Conservation (phyloP, 2,888 invertebrate species). For the Lasioglossum leucozonium region DNA sequence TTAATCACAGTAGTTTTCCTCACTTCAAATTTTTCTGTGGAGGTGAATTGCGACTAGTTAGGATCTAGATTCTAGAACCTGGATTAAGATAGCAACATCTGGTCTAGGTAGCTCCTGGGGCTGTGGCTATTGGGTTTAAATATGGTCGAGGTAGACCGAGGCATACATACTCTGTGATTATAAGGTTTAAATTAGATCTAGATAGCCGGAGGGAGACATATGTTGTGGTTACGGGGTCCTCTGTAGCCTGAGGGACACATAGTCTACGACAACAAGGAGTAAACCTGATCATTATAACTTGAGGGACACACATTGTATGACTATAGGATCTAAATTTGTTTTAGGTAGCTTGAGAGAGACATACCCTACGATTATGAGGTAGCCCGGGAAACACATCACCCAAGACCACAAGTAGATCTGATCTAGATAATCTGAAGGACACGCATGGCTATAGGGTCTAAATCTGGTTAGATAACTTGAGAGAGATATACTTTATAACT, state of each 20-base stretch:
- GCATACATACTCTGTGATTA: constrained; percentile 1
- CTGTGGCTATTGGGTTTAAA: not conserved
- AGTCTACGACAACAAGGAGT: constrained; percentile 2
- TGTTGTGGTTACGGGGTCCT: not conserved
- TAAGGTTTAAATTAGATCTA: not conserved
- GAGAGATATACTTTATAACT: not conserved
- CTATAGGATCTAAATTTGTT: not conserved
- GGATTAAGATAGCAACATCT: not conserved
- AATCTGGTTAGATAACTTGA: not conserved
- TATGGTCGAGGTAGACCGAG: not conserved
- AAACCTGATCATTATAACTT: too few relatives aligned
- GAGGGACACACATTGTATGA: not conserved
- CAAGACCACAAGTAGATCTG: not conserved
- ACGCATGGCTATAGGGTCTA: not conserved
- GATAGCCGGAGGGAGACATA: not conserved
- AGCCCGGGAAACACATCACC: not conserved
- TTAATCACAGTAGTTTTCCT: constrained; percentile 2
- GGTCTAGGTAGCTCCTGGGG: not conserved
- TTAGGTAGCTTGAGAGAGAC: not conserved
- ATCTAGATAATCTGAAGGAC: not conserved
- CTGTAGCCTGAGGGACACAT: not conserved
- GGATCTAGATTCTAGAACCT: not conserved
- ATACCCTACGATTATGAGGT: not conserved
- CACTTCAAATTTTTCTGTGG: constrained; percentile 1
- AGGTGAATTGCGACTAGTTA: constrained; percentile 1